Conservation (phyloP, 2,113 vertebrate genomes). For the Amblyopsis rosae region DNA sequence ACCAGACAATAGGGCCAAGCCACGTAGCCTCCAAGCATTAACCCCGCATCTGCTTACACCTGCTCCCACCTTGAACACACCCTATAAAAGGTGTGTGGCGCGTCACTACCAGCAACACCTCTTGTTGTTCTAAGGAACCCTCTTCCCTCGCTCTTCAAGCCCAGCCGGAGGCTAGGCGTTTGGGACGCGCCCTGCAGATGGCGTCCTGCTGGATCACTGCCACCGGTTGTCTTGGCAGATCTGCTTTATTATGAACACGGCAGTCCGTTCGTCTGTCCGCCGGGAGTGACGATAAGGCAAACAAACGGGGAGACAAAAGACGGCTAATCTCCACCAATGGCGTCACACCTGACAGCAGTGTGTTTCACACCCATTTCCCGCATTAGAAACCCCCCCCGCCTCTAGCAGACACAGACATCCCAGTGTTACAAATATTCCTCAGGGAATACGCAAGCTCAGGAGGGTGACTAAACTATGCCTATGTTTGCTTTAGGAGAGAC, state of each 20-base stretch:
- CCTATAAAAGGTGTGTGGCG: not conserved
- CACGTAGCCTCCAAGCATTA: slow-evolving; percentile 34
- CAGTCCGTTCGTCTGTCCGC: slow-evolving; percentile 35
- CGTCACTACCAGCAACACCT: too few species aligned
- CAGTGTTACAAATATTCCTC: slow-evolving; percentile 45
- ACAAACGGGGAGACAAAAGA: slow-evolving; percentile 56
- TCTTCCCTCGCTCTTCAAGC: slow-evolving; percentile 2
- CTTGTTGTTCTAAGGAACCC: too few species aligned
- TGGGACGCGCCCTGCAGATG: slow-evolving; percentile 28
- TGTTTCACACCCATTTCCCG: slow-evolving; percentile 47
- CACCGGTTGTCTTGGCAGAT: slow-evolving; percentile 13
- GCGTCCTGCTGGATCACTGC: slow-evolving; percentile 24
- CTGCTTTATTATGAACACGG: slow-evolving; percentile 35
- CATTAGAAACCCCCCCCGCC: slow-evolving; percentile 57
- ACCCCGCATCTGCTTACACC: slow-evolving; percentile 24
- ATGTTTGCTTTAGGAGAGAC: slow-evolving; percentile 59
- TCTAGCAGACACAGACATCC: slow-evolving; percentile 38
- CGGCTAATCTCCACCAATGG: slow-evolving; percentile 11
- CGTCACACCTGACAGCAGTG: slow-evolving; percentile 29
- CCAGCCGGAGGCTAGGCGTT: slow-evolving; percentile 14
- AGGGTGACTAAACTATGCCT: slow-evolving; percentile 65
- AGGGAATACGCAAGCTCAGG: slow-evolving; percentile 56
- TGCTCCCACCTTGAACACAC: not conserved
- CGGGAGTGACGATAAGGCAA: slow-evolving; percentile 22
- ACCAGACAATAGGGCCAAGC: slow-evolving; percentile 31